A percentile compares a stretch with the other conserved stretches of the same genome.
These are phyloP conservation scores for Sterrhoptilus dennistouni DNA, from an alignment of 2,113 vertebrate species.

Conservation along the genomic window DNA sequence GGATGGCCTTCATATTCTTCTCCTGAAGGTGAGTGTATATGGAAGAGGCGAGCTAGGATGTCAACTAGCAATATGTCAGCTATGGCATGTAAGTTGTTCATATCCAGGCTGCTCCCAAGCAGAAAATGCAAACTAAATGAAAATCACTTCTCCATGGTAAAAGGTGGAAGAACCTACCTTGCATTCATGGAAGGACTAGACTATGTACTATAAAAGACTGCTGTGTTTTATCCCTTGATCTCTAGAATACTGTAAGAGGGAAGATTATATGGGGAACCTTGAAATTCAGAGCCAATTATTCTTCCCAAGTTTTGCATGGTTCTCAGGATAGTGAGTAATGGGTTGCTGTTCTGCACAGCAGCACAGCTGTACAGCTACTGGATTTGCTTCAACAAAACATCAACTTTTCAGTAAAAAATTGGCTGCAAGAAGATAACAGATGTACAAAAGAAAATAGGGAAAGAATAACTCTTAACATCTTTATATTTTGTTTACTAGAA, in stretches of 20 bases:
- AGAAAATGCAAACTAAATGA: not conserved
- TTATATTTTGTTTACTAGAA: slow-evolving; percentile 38
- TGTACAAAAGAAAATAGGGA: slow-evolving; percentile 26
- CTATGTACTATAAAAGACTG: not conserved
- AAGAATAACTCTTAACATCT: slow-evolving; percentile 13
- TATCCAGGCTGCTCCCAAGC: not conserved
- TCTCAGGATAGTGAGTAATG: slow-evolving; percentile 45
- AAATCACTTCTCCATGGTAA: not conserved
- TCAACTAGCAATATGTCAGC: not conserved
- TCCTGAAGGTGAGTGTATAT: not conserved
- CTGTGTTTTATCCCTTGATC: not conserved
- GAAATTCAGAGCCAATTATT: not conserved
- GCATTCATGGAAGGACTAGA: not conserved
- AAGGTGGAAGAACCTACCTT: not conserved
- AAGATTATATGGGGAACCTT: not conserved
- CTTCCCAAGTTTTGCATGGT: slow-evolving; percentile 9
- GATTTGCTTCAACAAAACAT: slow-evolving; percentile 50
- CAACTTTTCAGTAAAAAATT: slow-evolving; percentile 33
- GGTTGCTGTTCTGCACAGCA: slow-evolving; percentile 27
- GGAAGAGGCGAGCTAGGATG: not conserved
- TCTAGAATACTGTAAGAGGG: not conserved
- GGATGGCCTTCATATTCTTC: not conserved
- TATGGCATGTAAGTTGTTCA: not conserved
- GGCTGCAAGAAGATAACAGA: slow-evolving; percentile 26
- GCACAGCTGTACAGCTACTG: slow-evolving; percentile 48